phyloP scores from a whole-genome alignment of 2,797 vertebrate species.

The Euthynnus affinis region DNA sequence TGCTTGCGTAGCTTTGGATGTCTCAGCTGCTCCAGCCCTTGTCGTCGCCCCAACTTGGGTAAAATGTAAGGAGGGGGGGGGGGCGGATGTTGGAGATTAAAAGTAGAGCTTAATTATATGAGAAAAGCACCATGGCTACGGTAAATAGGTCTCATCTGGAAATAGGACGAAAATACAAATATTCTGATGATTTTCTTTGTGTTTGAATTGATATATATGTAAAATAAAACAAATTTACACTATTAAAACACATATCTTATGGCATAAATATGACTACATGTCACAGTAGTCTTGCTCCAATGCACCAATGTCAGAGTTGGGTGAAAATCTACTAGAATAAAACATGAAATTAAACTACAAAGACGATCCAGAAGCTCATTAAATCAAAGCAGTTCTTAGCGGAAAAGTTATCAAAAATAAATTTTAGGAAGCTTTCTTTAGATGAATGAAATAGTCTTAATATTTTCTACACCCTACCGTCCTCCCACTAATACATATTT shows the following conservation, averaged over 20 bases:
- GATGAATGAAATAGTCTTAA: background rate
- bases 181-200: too few relatives aligned
- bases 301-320: background rate
- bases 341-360: background rate
- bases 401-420: background rate
- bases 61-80: constrained; percentile 23
- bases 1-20: background rate
- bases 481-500: background rate
- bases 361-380: background rate
- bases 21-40: background rate
- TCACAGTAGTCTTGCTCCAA: background rate
- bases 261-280: too few relatives aligned
- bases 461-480: background rate
- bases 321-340: background rate
- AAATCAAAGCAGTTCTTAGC: background rate
- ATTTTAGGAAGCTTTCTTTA: background rate
- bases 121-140: background rate
- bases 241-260: too few relatives aligned
- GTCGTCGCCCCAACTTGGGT: background rate
- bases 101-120: background rate
- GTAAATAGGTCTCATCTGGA: background rate
- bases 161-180: background rate
- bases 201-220: too few relatives aligned
- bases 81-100: constrained; percentile 5
- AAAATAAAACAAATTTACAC: too few relatives aligned